Percentiles rank a stretch among this genome's conserved stretches.
These are phyloP conservation scores for Eulemur albifrons DNA, from an alignment of 2,797 vertebrate genomes.

Conservation along the genomic window DNA sequence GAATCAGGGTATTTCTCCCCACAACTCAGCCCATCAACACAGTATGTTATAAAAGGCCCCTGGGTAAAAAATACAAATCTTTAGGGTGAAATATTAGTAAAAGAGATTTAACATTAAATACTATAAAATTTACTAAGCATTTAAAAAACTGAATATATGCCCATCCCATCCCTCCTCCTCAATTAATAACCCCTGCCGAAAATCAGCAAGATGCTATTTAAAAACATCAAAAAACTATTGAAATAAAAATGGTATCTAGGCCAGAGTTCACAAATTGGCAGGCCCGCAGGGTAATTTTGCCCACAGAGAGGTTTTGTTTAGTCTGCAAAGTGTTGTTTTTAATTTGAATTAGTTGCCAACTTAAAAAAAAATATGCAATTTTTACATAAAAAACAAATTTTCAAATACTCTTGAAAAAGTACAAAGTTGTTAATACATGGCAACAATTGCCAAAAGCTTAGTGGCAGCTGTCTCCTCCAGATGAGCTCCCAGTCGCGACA, in stretches of 20 bases:
- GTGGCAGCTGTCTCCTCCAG: neutral
- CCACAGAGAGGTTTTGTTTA: conserved; percentile 58
- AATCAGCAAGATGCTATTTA: neutral
- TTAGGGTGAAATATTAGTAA: neutral
- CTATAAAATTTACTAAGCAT: neutral
- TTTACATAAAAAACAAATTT: conserved; percentile 24
- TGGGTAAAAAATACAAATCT: neutral
- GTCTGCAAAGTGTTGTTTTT: conserved; percentile 52
- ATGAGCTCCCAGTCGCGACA: neutral
- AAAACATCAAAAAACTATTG: neutral
- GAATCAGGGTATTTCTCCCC: neutral
- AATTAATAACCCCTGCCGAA: neutral
- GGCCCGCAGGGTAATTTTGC: neutral
- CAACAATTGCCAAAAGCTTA: neutral
- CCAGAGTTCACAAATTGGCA: neutral
- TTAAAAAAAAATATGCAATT: conserved; percentile 28
- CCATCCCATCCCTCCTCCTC: neutral
- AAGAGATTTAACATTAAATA: neutral
- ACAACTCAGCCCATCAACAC: neutral
- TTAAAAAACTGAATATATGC: neutral
- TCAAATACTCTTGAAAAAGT: conserved; percentile 19
- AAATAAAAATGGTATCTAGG: conserved; percentile 34
- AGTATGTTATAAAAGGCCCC: neutral
- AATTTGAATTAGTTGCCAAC: conserved; percentile 40
- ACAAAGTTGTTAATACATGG: neutral